These are phyloP conservation scores for Lerema accius DNA, from an alignment of 1,140 invertebrate genomes.

Conservation along the genomic window DNA sequence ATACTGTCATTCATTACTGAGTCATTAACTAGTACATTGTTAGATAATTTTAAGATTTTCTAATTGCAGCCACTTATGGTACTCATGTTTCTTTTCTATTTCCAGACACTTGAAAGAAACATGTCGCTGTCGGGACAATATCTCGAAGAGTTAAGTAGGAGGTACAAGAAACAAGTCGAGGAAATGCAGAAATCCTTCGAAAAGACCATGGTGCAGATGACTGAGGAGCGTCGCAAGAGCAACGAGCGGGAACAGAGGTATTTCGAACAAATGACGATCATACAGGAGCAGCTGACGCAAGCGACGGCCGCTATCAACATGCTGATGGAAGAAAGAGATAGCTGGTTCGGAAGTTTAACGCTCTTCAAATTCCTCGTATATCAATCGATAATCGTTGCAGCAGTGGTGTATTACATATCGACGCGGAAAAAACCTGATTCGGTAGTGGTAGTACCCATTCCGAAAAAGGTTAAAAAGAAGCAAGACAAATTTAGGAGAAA, in stretches of 20 bases:
- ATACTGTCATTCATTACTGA: too few relatives aligned
- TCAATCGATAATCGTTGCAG: constrained; percentile 62
- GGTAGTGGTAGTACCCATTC: constrained; percentile 53
- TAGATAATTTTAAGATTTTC: too few relatives aligned
- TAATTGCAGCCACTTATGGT: too few relatives aligned
- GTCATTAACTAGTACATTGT: too few relatives aligned
- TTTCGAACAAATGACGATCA: constrained; percentile 84
- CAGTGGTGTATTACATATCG: constrained; percentile 70
- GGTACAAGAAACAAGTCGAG: constrained; percentile 98
- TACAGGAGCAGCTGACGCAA: constrained; percentile 85
- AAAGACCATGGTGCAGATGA: constrained; percentile 89
- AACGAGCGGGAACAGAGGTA: constrained; percentile 87
- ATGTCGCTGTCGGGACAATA: constrained; percentile 98
- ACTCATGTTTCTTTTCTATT: too few relatives aligned
- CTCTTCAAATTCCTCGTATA: constrained; percentile 80
- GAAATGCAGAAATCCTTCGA: constrained; percentile 95
- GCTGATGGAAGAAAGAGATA: constrained; percentile 85
- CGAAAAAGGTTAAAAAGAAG: constrained; percentile 65
- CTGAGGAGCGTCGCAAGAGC: constrained; percentile 88
- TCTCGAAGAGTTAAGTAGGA: constrained; percentile 95
- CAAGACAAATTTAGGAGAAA: constrained; percentile 81
- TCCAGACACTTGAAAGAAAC: constrained; percentile 95
- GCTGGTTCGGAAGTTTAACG: constrained; percentile 85
- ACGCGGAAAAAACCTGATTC: constrained; percentile 58
- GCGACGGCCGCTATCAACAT: constrained; percentile 83